Conservation (phyloP, 2,113 vertebrate genomes). For the Tachysurus fulvidraco region DNA sequence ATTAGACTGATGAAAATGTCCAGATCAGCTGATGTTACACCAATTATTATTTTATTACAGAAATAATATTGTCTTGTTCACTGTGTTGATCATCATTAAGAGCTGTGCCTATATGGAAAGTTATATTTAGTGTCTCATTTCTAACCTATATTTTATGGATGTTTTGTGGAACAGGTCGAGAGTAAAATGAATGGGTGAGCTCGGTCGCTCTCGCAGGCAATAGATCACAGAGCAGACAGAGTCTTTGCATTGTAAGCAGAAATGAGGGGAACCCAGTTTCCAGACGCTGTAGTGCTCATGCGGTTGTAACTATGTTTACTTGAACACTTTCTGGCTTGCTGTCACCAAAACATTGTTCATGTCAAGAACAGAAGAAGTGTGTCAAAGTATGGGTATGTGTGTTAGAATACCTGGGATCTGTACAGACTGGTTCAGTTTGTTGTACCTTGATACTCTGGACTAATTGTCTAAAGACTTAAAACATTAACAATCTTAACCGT, state of each 20-base stretch:
- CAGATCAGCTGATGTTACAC: background rate
- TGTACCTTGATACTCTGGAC: background rate
- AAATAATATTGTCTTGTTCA: background rate
- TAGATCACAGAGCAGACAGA: slow-evolving; percentile 63
- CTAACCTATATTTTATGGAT: slow-evolving; percentile 67
- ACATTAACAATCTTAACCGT: background rate
- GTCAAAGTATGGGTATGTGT: background rate
- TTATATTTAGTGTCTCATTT: slow-evolving; percentile 69
- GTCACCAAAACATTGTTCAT: background rate
- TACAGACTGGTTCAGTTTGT: background rate
- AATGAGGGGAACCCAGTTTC: slow-evolving; percentile 59
- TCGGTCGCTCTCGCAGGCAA: slow-evolving; percentile 59
- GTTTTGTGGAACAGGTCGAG: slow-evolving; percentile 60
- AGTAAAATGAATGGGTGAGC: slow-evolving; percentile 69
- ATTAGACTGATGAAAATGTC: background rate
- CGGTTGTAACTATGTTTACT: slow-evolving; percentile 1
- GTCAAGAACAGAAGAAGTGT: background rate
- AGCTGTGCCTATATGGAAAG: slow-evolving; percentile 41
- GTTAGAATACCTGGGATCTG: background rate
- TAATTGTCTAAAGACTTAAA: background rate
- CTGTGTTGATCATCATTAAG: slow-evolving; percentile 9
- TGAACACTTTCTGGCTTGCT: slow-evolving; percentile 18
- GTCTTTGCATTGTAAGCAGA: slow-evolving; percentile 65
- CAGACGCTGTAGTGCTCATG: slow-evolving; percentile 27
- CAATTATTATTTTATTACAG: background rate